Conservation (phyloP, 2,888 invertebrate genomes). For the Cephus spinipes region DNA sequence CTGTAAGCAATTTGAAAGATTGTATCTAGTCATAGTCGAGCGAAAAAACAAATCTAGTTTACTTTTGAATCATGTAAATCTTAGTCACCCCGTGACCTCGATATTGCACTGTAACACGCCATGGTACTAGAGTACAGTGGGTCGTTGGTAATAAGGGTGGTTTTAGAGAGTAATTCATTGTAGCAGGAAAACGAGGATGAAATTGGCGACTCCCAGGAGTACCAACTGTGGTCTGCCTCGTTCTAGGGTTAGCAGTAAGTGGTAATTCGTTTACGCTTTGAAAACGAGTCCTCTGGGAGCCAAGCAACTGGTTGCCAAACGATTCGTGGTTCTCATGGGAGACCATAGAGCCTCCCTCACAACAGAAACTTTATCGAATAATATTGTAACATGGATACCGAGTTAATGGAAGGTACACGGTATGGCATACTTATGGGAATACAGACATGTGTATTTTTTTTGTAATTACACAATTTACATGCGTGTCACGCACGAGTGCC, state of each 20-base stretch:
- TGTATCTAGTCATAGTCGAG: background rate
- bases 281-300: constrained; percentile 59
- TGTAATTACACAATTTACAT: background rate
- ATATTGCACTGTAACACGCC: background rate
- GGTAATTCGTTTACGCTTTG: constrained; percentile 49
- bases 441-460: background rate
- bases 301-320: constrained; percentile 62
- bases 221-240: background rate
- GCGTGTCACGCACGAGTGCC: background rate
- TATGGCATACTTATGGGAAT: too few species aligned
- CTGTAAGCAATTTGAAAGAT: background rate
- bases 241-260: background rate
- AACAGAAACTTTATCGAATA: background rate
- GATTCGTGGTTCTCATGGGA: constrained; percentile 17
- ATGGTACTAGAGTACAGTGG: background rate
- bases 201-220: background rate
- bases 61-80: background rate
- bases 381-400: background rate
- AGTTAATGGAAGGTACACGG: background rate
- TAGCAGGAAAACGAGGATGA: background rate
- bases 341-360: background rate
- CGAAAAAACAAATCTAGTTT: background rate
- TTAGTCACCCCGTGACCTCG: background rate
- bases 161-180: background rate
- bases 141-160: background rate